Conservation (phyloP, 2,888 invertebrate species). For the Amaurobius ferox region DNA sequence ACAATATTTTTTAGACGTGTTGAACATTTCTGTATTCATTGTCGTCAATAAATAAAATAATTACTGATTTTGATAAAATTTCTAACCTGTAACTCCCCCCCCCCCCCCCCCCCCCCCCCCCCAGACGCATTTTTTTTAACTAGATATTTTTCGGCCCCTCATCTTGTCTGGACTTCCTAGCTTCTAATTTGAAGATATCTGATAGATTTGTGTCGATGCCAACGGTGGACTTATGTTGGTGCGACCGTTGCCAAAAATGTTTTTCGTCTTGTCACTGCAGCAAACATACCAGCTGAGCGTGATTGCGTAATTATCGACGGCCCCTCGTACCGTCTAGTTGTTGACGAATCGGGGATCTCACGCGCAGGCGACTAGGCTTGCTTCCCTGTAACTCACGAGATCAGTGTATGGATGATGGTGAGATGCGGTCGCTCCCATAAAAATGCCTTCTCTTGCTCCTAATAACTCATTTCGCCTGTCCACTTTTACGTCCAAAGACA, state of each 20-base stretch:
- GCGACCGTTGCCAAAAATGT: background rate
- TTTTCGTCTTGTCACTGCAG: background rate
- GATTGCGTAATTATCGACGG: conserved; percentile 6
- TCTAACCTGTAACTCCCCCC: too few relatives aligned
- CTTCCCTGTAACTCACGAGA: background rate
- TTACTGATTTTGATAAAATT: too few relatives aligned
- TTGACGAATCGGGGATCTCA: background rate
- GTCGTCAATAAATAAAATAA: too few relatives aligned
- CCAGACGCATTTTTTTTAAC: too few relatives aligned
- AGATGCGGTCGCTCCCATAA: conserved; percentile 20
- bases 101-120: too few relatives aligned
- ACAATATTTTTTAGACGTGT: too few relatives aligned
- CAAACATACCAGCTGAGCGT: background rate
- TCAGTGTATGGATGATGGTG: background rate
- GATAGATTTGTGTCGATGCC: too few relatives aligned
- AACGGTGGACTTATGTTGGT: too few relatives aligned
- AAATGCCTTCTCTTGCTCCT: background rate
- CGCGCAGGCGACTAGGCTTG: conserved; percentile 8
- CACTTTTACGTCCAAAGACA: conserved; percentile 3
- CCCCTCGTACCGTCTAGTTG: background rate
- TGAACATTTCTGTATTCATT: too few relatives aligned
- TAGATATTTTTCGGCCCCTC: too few relatives aligned
- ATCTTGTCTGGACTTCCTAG: too few relatives aligned
- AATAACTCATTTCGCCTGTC: background rate
- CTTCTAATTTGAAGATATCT: too few relatives aligned